A percentile compares a stretch with the other conserved stretches of the same genome.
These are phyloP conservation scores for Flabesymbios commensalis DNA, from an alignment of 2,888 invertebrate genomes.

Conservation along the genomic window DNA sequence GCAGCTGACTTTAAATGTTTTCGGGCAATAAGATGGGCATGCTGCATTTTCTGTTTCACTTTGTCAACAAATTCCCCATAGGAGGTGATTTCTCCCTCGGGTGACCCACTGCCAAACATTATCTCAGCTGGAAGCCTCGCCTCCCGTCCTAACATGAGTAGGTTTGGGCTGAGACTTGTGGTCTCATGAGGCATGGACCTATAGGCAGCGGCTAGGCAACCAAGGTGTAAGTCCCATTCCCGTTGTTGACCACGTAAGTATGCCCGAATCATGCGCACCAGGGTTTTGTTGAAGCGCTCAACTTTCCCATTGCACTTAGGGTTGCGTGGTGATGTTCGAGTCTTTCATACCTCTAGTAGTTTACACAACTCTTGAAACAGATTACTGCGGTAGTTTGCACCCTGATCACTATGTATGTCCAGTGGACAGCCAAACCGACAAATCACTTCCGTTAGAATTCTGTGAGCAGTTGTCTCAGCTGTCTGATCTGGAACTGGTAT, in stretches of 20 bases:
- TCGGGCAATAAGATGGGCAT: neutral
- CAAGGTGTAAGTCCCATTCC: neutral
- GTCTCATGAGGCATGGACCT: constrained; percentile 1
- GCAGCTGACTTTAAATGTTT: neutral
- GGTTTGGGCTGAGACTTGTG: neutral
- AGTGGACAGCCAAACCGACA: too few relatives aligned
- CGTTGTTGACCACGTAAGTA: neutral
- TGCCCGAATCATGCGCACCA: neutral
- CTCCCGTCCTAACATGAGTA: neutral
- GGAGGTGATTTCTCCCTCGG: neutral
- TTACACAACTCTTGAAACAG: neutral
- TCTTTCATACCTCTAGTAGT: neutral
- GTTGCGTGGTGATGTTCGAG: neutral
- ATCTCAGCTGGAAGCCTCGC: neutral
- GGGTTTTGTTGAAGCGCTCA: neutral
- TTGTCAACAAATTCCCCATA: neutral
- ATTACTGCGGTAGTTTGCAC: neutral
- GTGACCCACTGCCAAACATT: neutral
- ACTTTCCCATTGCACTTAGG: neutral
- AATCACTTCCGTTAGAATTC: too few relatives aligned
- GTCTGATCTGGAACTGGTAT: too few relatives aligned
- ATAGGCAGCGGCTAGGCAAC: neutral
- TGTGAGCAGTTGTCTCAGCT: too few relatives aligned
- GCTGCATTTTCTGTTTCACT: neutral
- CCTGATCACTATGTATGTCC: neutral